Base-by-base conservation (phyloP, 2,113 vertebrate genomes). In the Calyptommatus sinebrachiatus region DNA sequence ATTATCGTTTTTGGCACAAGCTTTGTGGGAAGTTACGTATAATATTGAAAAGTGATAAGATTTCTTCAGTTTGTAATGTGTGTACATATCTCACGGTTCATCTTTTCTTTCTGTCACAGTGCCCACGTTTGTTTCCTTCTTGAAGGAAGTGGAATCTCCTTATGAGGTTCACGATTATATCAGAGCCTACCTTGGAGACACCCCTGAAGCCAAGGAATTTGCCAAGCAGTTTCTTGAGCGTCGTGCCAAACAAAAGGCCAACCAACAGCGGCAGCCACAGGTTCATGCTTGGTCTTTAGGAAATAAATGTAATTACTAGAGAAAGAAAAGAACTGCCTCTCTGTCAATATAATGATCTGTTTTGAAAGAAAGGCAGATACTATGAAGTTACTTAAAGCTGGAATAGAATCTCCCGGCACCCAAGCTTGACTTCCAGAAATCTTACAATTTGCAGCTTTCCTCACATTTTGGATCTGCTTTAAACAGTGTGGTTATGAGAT, bases 151-250 rank as follows among this genome's bases (percentile, higher is more conserved):
- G 83, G 99, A 99, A 83, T 99, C 98, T 88, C 96, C 97, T 0
- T 99, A 99, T 45, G 99, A 99, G 91, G 98, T 99, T 90, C 97
- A 99, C 57, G 99, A 99, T 92, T 99, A 99, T 60, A 95, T 99
- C 91, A 95, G 96, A 94, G 97, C 97, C 87, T 99, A 99, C 83
- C 94, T 99, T 87, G 99, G 99, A 87, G 99, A 99, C 81, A 99
- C 97, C 68, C 94, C 96, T 46, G 98, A 99, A 92, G 98, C 97
- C 92, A 99, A 99, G 94, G 99, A 99, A 92, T 99, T 99, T 95
- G 98, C 98, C 94, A 99, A 98, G 95, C 97, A 99, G 95, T 99
- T 99, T 94, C 95, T 99, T 60, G 99, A 99, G 92, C 97, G 98
- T 77, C 98, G 98, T 96, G 97, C 98, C 97, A 99, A 99, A 96